These are phyloP conservation scores for Orthonevra nobilis DNA, from an alignment of 2,888 invertebrate species.

Conservation along the genomic window DNA sequence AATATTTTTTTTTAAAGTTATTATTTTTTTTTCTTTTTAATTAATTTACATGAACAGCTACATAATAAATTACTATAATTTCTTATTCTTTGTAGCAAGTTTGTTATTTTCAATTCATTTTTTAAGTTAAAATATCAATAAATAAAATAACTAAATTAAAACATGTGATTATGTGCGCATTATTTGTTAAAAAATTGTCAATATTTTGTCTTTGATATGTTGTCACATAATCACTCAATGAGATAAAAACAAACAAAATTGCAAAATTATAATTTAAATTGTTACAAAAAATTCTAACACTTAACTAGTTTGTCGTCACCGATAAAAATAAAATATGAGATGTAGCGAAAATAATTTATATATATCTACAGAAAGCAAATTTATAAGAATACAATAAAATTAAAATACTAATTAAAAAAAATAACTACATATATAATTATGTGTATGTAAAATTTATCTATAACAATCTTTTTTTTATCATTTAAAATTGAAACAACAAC, in stretches of 20 bases:
- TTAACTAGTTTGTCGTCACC: conserved; percentile 18
- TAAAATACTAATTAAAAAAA: conserved; percentile 18
- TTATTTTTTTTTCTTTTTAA: conserved; percentile 48
- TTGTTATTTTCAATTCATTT: no score
- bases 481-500: conserved; percentile 61
- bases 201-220: conserved; percentile 56
- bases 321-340: neutral
- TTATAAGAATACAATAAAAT: conserved; percentile 32
- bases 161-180: conserved; percentile 27
- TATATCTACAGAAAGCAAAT: conserved; percentile 2
- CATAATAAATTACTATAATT: conserved; percentile 68
- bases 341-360: conserved; percentile 5
- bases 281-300: conserved; percentile 4
- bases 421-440: conserved; percentile 25
- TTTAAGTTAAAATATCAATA: conserved; percentile 28
- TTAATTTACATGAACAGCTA: conserved; percentile 71
- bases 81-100: conserved; percentile 21
- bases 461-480: conserved; percentile 44
- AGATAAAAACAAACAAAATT: conserved; percentile 2
- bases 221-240: conserved; percentile 39
- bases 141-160: conserved; percentile 17
- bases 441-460: conserved; percentile 58
- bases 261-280: conserved; percentile 1
- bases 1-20: conserved; percentile 40
- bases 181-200: conserved; percentile 26